Conservation (phyloP, 2,888 invertebrate species). For the Bugula neritina region DNA sequence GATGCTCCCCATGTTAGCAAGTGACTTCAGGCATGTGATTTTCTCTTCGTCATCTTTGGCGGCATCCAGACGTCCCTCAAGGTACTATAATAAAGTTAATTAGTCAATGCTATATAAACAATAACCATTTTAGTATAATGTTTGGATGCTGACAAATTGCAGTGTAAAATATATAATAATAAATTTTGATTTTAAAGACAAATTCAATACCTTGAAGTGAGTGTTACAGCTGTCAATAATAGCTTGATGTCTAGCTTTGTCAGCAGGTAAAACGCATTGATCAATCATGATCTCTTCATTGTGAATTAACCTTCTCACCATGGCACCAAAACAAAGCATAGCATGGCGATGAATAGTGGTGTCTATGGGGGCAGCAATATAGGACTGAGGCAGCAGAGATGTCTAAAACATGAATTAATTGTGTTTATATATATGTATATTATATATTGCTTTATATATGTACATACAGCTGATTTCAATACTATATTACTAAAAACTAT, state of each 20-base stretch:
- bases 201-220: too few species aligned
- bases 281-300: background rate
- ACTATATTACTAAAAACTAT: too few species aligned
- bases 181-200: too few species aligned
- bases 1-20: constrained; percentile 47
- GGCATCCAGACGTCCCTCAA: constrained; percentile 31
- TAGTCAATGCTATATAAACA: too few species aligned
- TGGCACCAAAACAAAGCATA: background rate
- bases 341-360: background rate
- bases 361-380: background rate
- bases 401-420: too few species aligned
- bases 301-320: constrained; percentile 18
- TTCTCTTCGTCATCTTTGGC: constrained; percentile 32
- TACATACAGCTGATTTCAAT: too few species aligned
- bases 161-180: too few species aligned
- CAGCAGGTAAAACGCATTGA: background rate
- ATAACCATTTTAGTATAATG: too few species aligned
- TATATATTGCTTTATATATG: too few species aligned
- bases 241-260: background rate
- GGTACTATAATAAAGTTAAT: background rate
- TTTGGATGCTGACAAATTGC: too few species aligned
- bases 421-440: too few species aligned
- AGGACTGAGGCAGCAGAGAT: background rate
- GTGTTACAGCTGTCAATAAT: background rate
- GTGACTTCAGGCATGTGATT: constrained; percentile 40